phyloP scores from a whole-genome alignment of 2,888 invertebrate genomes.

The Rhagonycha fulva region DNA sequence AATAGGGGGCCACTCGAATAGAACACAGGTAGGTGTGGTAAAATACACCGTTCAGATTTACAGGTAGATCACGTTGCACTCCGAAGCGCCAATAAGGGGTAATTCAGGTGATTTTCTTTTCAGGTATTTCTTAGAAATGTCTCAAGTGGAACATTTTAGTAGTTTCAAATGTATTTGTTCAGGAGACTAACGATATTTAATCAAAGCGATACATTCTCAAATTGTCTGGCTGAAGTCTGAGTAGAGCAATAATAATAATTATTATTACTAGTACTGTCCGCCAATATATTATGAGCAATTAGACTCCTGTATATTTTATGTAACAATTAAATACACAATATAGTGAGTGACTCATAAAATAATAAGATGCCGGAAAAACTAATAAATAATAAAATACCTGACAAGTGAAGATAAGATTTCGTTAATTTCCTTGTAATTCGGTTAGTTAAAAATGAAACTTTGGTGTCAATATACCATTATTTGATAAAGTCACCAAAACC shows the following conservation, averaged over 20 bases:
- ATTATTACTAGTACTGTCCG: not conserved
- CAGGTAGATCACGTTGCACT: not conserved
- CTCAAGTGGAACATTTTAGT: not conserved
- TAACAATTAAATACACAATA: too few species aligned
- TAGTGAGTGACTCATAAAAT: too few species aligned
- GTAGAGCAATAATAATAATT: not conserved
- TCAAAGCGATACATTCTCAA: not conserved
- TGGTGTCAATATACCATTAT: too few species aligned
- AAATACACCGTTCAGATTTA: conserved; percentile 3
- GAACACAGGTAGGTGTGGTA: conserved; percentile 27
- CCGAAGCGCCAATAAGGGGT: not conserved
- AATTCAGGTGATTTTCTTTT: not conserved
- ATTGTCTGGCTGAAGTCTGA: not conserved
- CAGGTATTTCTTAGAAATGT: not conserved
- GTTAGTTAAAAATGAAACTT: too few species aligned
- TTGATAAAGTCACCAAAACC: too few species aligned
- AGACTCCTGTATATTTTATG: not conserved
- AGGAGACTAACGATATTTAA: not conserved
- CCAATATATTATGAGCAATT: not conserved
- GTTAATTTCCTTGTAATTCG: too few species aligned
- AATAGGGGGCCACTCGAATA: conserved; percentile 46
- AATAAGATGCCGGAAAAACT: too few species aligned
- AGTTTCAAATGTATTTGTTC: not conserved
- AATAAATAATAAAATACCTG: too few species aligned
- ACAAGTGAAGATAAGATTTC: too few species aligned